A percentile compares a stretch with the other conserved stretches of the same genome.
phyloP scores from a whole-genome alignment of 1,140 invertebrate genomes.

The Aphidius gifuensis region DNA sequence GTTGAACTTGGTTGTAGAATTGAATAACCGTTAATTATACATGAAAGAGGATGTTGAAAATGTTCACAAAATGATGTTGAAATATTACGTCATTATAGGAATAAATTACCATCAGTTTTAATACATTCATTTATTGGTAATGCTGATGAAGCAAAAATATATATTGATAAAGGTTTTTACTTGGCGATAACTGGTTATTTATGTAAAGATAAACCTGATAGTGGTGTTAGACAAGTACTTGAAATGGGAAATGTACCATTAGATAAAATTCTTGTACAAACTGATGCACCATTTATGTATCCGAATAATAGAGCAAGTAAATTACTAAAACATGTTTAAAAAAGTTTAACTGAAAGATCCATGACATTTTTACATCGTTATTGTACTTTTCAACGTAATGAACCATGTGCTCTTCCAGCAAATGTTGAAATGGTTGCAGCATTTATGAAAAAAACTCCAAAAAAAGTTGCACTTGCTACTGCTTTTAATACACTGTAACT shows the following conservation, averaged over 20 bases:
- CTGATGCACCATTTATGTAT: conserved; percentile 92
- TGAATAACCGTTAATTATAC: too few relatives aligned
- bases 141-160: conserved; percentile 76
- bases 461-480: conserved; percentile 88
- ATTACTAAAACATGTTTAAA: conserved; percentile 86
- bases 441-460: conserved; percentile 79
- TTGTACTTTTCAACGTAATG: conserved; percentile 94
- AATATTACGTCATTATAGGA: too few relatives aligned
- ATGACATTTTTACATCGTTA: conserved; percentile 69
- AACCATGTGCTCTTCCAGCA: conserved; percentile 89
- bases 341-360: conserved; percentile 80
- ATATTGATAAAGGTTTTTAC: conserved; percentile 86
- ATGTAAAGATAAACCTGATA: conserved; percentile 94
- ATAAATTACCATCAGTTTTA: too few relatives aligned
- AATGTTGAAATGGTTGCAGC: conserved; percentile 92
- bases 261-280: conserved; percentile 83
- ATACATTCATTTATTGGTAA: conserved; percentile 95
- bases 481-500: conserved; percentile 93
- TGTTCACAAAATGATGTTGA: too few relatives aligned
- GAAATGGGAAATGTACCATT: conserved; percentile 77
- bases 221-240: conserved; percentile 79
- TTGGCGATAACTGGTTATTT: conserved; percentile 84
- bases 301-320: too few relatives aligned
- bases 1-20: too few relatives aligned
- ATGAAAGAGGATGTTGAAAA: too few relatives aligned